Evolutionary conservation across 2,888 invertebrate genomes (phyloP).

Genomic region (Heliconius sara): DNA sequence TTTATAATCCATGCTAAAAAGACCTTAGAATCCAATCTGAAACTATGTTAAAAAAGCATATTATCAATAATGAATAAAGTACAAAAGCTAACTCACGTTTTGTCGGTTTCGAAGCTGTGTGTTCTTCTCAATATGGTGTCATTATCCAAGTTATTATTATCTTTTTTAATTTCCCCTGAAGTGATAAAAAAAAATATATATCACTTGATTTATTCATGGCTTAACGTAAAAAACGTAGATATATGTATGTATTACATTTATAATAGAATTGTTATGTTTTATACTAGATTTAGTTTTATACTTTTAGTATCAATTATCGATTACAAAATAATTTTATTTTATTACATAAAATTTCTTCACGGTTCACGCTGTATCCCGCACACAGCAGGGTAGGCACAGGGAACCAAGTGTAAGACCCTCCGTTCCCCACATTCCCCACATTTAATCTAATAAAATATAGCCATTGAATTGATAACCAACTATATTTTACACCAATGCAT

Average conservation of each 20-base stretch:
- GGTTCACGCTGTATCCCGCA: too few species aligned
- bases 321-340: too few species aligned
- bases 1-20: neutral
- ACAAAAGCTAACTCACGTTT: slow-evolving; percentile 87
- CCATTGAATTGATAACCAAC: neutral
- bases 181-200: slow-evolving; percentile 43
- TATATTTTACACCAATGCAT: slow-evolving; percentile 8
- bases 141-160: slow-evolving; percentile 66
- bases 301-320: too few species aligned
- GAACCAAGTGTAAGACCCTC: too few species aligned
- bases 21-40: neutral
- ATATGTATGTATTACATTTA: neutral
- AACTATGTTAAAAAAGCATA: neutral
- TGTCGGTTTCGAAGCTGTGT: slow-evolving; percentile 94
- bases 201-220: neutral
- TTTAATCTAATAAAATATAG: neutral
- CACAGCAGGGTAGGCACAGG: too few species aligned
- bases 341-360: too few species aligned
- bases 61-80: neutral
- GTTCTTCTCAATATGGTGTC: slow-evolving; percentile 88
- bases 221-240: neutral
- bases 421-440: too few species aligned
- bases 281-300: too few species aligned
- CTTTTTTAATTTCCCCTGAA: slow-evolving; percentile 83
- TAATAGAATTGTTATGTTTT: neutral